These are phyloP conservation scores for Tor tambroides DNA, from an alignment of 2,113 vertebrate genomes.

Conservation along the genomic window DNA sequence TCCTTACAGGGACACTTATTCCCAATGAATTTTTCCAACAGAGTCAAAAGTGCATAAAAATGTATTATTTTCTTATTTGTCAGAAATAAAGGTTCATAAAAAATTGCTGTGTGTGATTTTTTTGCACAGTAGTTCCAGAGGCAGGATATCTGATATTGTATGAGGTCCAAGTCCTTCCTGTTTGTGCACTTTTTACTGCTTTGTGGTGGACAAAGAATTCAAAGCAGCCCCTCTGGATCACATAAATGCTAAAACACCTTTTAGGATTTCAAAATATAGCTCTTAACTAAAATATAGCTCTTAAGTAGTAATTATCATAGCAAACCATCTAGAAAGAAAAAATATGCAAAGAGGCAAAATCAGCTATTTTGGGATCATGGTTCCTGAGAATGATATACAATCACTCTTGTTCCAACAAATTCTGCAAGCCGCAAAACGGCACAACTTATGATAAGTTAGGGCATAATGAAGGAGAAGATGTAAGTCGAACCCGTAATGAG, in stretches of 20 bases:
- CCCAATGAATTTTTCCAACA: constrained; percentile 17
- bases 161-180: constrained; percentile 35
- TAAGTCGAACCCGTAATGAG: constrained; percentile 45
- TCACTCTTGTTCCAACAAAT: background rate
- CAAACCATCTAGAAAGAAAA: background rate
- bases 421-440: background rate
- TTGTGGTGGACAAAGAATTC: constrained; percentile 1
- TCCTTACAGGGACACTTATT: background rate
- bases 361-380: background rate
- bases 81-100: background rate
- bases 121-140: background rate
- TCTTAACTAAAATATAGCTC: background rate
- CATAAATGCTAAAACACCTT: background rate
- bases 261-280: constrained; percentile 5
- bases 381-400: background rate
- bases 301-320: background rate
- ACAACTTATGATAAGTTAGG: background rate
- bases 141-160: constrained; percentile 2
- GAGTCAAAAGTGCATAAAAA: background rate
- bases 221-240: background rate
- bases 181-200: constrained; percentile 24
- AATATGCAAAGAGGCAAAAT: background rate
- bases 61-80: background rate
- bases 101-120: background rate
- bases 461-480: constrained; percentile 29